phyloP scores from a whole-genome alignment of 2,888 invertebrate species.

The Gari tellinella region DNA sequence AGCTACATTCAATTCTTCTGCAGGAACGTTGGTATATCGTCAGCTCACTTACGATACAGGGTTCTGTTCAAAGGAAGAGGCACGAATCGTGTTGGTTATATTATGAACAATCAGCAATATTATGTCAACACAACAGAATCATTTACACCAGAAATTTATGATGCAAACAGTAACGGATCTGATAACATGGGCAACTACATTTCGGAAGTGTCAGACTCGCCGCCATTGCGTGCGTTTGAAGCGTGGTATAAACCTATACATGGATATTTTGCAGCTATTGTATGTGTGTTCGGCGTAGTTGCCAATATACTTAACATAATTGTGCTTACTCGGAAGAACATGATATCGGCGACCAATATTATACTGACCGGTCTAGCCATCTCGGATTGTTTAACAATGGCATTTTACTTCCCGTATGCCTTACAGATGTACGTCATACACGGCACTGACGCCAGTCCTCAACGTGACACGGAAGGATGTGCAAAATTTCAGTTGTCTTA shows the following conservation, averaged over 20 bases:
- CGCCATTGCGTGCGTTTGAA: conserved; percentile 60
- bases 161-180: conserved; percentile 36
- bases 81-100: conserved; percentile 3
- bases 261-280: conserved; percentile 93
- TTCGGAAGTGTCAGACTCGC: conserved; percentile 38
- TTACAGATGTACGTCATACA: conserved; percentile 84
- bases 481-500: conserved; percentile 88
- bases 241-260: conserved; percentile 86
- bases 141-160: conserved; percentile 29
- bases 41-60: no score
- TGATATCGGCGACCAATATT: conserved; percentile 95
- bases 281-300: conserved; percentile 95
- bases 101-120: conserved; percentile 38
- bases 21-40: no score
- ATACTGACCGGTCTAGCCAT: conserved; percentile 94
- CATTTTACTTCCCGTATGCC: conserved; percentile 95
- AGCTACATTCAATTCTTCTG: no score
- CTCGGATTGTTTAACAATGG: conserved; percentile 95
- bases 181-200: conserved; percentile 59
- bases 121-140: conserved; percentile 48
- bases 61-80: no score
- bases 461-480: conserved; percentile 77
- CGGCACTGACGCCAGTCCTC: conserved; percentile 64
- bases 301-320: conserved; percentile 96
- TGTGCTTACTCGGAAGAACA: conserved; percentile 94